Evolutionary conservation across 2,797 vertebrate genomes (phyloP).

Genomic region (Gadopsis marmoratus): DNA sequence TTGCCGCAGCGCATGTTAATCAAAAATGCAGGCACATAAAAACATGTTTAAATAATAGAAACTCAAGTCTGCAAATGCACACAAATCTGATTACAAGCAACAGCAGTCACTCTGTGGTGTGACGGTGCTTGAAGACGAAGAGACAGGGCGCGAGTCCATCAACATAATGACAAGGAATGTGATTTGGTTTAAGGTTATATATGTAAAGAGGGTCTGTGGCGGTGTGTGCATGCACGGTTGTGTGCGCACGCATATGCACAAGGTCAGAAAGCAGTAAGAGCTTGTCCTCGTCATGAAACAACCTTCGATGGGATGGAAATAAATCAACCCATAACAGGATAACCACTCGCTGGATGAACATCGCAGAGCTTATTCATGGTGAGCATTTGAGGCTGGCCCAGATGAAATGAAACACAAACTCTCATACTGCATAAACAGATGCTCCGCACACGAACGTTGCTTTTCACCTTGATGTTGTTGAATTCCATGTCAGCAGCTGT

Average conservation of each 20-base stretch:
- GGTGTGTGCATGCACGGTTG: not conserved
- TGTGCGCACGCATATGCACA: not conserved
- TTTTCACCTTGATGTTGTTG: slow-evolving; percentile 10
- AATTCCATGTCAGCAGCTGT: slow-evolving; percentile 26
- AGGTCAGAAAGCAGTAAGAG: slow-evolving; percentile 25
- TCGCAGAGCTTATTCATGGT: slow-evolving; percentile 41
- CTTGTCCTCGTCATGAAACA: slow-evolving; percentile 31
- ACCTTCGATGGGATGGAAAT: slow-evolving; percentile 48
- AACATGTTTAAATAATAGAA: slow-evolving; percentile 8
- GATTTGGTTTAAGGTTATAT: slow-evolving; percentile 1
- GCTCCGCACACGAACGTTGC: not conserved
- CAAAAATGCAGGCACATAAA: slow-evolving; percentile 24
- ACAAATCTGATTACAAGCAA: slow-evolving; percentile 13
- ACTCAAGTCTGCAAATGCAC: not conserved
- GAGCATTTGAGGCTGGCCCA: slow-evolving; percentile 46
- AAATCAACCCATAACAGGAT: slow-evolving; percentile 57
- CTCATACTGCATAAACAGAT: slow-evolving; percentile 20
- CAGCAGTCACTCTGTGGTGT: slow-evolving; percentile 19
- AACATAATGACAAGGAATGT: slow-evolving; percentile 2
- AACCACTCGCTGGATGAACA: slow-evolving; percentile 35
- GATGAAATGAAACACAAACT: slow-evolving; percentile 52
- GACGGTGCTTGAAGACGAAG: not conserved
- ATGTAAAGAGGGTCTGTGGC: slow-evolving; percentile 3
- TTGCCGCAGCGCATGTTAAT: slow-evolving; percentile 29
- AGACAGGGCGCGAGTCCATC: not conserved